Conservation (phyloP, 2,797 vertebrate species). For the Austrolebias charrua region DNA sequence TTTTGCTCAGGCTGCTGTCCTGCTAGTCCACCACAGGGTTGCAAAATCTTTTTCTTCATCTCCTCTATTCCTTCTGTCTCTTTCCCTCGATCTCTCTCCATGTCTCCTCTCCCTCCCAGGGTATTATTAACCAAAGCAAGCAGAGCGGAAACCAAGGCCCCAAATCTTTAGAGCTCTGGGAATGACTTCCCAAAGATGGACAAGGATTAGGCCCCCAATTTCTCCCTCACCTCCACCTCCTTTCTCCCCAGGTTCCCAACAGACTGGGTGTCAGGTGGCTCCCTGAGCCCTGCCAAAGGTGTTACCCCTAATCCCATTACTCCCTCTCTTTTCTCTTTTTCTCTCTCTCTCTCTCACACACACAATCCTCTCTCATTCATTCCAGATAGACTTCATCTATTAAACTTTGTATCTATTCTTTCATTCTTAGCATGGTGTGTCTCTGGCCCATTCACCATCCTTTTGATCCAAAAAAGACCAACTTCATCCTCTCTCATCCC, state of each 20-base stretch:
- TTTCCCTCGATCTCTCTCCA: conserved; percentile 64
- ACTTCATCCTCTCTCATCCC: conserved; percentile 61
- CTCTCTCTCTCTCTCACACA: conserved; percentile 42
- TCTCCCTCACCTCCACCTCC: conserved; percentile 65
- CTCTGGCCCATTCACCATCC: conserved; percentile 47
- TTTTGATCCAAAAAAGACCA: conserved; percentile 64
- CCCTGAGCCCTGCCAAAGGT: conserved; percentile 76
- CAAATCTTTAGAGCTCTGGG: conserved; percentile 81
- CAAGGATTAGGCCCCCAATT: conserved; percentile 79
- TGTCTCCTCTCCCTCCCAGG: conserved; percentile 74
- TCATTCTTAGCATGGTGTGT: conserved; percentile 57
- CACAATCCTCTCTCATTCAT: conserved; percentile 56
- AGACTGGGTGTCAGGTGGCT: conserved; percentile 82
- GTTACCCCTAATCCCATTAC: conserved; percentile 83
- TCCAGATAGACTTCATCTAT: conserved; percentile 64
- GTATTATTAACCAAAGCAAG: conserved; percentile 92
- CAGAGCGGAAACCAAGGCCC: conserved; percentile 87
- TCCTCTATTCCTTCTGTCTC: conserved; percentile 56
- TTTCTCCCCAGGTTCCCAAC: conserved; percentile 74
- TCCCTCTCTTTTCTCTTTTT: conserved; percentile 54
- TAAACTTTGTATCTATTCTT: conserved; percentile 61
- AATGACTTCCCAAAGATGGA: conserved; percentile 82
- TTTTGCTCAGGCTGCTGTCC: conserved; percentile 53
- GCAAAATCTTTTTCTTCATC: conserved; percentile 66
- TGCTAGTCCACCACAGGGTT: conserved; percentile 66